Conservation (phyloP, 35 echinoderm and acorn worm species). For the Apostichopus parvimensis region DNA sequence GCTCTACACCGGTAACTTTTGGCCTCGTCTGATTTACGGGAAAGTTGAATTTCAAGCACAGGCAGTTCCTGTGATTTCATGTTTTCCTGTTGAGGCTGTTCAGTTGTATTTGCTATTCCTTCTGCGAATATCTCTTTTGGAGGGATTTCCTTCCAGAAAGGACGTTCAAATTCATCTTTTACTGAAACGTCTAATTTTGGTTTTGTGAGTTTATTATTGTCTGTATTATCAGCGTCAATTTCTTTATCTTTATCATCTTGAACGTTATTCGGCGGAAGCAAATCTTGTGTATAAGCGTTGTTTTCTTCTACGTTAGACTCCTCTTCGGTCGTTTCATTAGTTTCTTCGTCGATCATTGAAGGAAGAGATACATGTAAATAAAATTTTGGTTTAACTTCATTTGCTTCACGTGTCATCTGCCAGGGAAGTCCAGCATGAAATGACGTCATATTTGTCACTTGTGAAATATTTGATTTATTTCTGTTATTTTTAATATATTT, state of each 20-base stretch:
- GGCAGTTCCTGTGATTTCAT: not conserved
- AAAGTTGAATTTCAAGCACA: not conserved
- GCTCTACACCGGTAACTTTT: not conserved
- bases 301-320: not conserved
- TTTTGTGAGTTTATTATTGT: no score
- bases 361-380: constrained; percentile 26
- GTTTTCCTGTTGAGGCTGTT: no score
- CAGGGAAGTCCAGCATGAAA: not conserved
- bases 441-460: not conserved
- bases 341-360: not conserved
- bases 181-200: no score
- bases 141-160: not conserved
- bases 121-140: not conserved
- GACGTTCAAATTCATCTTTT: not conserved
- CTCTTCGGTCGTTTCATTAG: not conserved
- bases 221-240: no score
- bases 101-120: not conserved
- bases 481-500: not conserved
- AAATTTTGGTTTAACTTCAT: not conserved
- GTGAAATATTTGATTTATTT: not conserved
- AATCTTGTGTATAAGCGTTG: no score
- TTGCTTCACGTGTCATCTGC: not conserved
- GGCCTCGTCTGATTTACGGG: not conserved
- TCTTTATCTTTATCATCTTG: no score
- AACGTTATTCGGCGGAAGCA: no score